Evolutionary conservation across 2,113 vertebrate genomes (phyloP), one percentile per base, ranked within the genome.

Genomic region (Lampris incognitus): DNA sequence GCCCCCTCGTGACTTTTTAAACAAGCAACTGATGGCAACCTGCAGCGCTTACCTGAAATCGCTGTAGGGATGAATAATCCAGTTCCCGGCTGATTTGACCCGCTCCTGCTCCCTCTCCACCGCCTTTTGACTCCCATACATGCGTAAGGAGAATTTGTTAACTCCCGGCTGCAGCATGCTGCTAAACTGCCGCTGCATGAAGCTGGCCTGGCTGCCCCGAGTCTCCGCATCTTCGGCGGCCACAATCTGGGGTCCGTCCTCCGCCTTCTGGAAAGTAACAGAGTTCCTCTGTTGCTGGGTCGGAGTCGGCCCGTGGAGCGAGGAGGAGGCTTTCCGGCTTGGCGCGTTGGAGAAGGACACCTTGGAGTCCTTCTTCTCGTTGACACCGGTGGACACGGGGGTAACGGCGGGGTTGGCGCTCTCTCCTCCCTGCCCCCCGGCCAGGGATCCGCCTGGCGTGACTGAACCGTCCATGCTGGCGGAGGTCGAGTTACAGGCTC

Each of bases 111-210:
- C 97, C 56, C 95, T 85, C 77, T 98, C 97, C 82, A 98, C 97
- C 39, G 96, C 97, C 91, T 98, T 98, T 87, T 98, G 97, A 80
- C 97, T 98, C 52, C 97, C 97, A 88, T 98, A 99, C 97, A 99
- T 98, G 92, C 97, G 97, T 92, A 99, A 93, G 83, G 97, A 98
- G 96, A 99, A 99, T 95, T 99, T 99, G 93, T 98, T 99, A 89
- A 99, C 97, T 89, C 97, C 97, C 4, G 97, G 97, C 91, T 98
- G 97, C 85, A 99, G 94, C 95, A 99, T 97, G 63, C 95, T 96
- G 74, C 97, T 95, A 79, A 99, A 95, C 92, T 98, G 97, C 74
- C 97, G 94, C 93, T 99, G 97, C 97, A 99, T 95, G 94, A 99
- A 98, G 91, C 89, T 94, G 82, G 94, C 93, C 92, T 98, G 96